These are phyloP conservation scores for Willowsia nigromaculata DNA, from an alignment of 2,888 invertebrate genomes.

Conservation along the genomic window DNA sequence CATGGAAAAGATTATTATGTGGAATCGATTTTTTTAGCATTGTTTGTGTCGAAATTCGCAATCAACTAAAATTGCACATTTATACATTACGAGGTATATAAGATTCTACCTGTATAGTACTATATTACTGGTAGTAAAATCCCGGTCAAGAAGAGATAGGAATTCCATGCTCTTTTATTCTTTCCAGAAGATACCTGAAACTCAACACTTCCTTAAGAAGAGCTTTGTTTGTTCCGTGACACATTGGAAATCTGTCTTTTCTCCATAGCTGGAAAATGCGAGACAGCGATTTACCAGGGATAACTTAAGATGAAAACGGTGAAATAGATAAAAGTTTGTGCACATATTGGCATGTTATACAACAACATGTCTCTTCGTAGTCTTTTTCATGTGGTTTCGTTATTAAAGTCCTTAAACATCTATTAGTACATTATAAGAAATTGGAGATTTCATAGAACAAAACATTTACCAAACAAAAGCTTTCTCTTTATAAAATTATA, in stretches of 20 bases:
- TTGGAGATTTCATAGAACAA: too few species aligned
- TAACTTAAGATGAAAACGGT: neutral
- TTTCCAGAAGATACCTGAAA: neutral
- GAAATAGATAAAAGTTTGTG: neutral
- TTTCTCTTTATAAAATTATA: too few species aligned
- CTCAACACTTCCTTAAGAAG: neutral
- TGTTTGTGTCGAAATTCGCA: neutral
- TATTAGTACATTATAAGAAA: too few species aligned
- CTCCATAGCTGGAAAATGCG: neutral
- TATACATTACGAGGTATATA: neutral
- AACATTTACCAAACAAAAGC: too few species aligned
- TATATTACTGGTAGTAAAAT: too few species aligned
- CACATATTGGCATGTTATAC: neutral
- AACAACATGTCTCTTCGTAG: neutral
- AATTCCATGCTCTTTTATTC: neutral
- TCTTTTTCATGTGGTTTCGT: neutral
- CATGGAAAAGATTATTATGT: neutral
- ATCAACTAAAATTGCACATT: neutral
- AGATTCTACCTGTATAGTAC: too few species aligned
- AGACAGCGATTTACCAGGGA: neutral
- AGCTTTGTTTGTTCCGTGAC: neutral
- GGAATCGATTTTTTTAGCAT: constrained; percentile 7
- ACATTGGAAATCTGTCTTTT: neutral
- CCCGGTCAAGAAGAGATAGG: too few species aligned
- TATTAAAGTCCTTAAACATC: too few species aligned